phyloP scores from a whole-genome alignment of 2,888 invertebrate genomes.

The Himalopsyche japonica region DNA sequence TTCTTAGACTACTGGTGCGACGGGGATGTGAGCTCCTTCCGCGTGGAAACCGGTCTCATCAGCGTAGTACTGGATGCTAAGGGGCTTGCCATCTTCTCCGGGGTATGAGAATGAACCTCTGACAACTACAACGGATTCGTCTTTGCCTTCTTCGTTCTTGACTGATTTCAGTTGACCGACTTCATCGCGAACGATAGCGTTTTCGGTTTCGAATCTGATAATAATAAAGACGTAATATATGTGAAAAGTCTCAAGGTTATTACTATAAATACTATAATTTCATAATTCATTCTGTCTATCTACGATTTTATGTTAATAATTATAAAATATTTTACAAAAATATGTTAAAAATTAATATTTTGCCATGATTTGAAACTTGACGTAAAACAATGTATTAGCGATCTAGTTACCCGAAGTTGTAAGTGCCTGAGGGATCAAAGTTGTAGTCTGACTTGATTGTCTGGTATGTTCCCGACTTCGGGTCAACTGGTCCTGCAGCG shows the following conservation, averaged over 20 bases:
- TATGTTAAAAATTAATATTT: too few relatives aligned
- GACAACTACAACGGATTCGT: constrained; percentile 59
- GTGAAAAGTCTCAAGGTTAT: too few relatives aligned
- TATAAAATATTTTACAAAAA: too few relatives aligned
- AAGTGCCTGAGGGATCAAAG: constrained; percentile 31
- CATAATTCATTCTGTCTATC: too few relatives aligned
- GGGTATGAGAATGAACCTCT: constrained; percentile 64
- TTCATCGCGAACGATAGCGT: constrained; percentile 60
- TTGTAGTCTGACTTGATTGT: constrained; percentile 32
- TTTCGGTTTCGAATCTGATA: constrained; percentile 58
- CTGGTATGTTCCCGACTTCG: constrained; percentile 37
- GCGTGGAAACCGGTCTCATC: constrained; percentile 68
- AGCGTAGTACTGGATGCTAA: constrained; percentile 59
- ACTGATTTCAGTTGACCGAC: constrained; percentile 51
- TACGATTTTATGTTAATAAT: too few relatives aligned
- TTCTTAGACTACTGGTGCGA: constrained; percentile 14
- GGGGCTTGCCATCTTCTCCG: constrained; percentile 59
- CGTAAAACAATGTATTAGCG: constrained; percentile 51
- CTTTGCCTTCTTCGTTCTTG: constrained; percentile 62
- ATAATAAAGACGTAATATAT: not conserved
- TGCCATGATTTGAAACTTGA: too few relatives aligned
- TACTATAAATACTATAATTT: too few relatives aligned
- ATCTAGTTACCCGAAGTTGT: constrained; percentile 43
- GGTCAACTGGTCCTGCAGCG: constrained; percentile 29
- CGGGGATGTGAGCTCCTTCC: constrained; percentile 63